Percentiles rank a stretch among this genome's conserved stretches.
phyloP scores from a whole-genome alignment of 2,797 vertebrate species.

The Coendou prehensilis region DNA sequence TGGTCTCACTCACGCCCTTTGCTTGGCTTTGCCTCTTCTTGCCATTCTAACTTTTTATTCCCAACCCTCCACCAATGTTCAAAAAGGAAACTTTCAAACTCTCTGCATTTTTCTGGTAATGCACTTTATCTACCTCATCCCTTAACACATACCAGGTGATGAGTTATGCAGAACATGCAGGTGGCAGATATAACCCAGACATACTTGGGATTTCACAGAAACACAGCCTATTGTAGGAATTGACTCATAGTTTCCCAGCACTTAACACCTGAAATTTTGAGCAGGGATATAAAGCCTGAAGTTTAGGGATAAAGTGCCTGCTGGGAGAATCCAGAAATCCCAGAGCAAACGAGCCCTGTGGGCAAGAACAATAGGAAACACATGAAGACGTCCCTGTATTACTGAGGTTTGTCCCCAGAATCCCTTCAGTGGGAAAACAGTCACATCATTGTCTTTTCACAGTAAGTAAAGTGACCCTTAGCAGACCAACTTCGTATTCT shows the following conservation, averaged over 20 bases:
- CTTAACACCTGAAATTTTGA: not conserved
- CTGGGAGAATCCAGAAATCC: not conserved
- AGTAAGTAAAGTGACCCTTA: not conserved
- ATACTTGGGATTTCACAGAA: not conserved
- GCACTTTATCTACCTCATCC: not conserved
- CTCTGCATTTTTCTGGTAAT: not conserved
- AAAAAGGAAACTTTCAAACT: not conserved
- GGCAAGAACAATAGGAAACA: not conserved
- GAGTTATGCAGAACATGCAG: not conserved
- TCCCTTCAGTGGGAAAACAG: not conserved
- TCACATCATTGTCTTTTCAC: not conserved
- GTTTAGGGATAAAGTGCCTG: slow-evolving; percentile 8
- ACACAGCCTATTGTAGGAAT: not conserved
- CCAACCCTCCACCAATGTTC: not conserved
- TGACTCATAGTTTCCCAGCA: not conserved
- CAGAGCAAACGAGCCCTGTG: not conserved
- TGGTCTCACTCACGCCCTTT: not conserved
- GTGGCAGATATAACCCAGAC: not conserved
- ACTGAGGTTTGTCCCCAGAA: not conserved
- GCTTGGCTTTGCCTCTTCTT: not conserved
- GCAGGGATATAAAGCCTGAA: not conserved
- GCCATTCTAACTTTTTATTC: not conserved
- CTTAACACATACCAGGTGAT: not conserved
- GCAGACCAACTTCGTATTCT: not conserved
- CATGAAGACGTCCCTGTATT: not conserved